Conservation (phyloP, 2,113 vertebrate genomes). For the Larimichthys crocea region DNA sequence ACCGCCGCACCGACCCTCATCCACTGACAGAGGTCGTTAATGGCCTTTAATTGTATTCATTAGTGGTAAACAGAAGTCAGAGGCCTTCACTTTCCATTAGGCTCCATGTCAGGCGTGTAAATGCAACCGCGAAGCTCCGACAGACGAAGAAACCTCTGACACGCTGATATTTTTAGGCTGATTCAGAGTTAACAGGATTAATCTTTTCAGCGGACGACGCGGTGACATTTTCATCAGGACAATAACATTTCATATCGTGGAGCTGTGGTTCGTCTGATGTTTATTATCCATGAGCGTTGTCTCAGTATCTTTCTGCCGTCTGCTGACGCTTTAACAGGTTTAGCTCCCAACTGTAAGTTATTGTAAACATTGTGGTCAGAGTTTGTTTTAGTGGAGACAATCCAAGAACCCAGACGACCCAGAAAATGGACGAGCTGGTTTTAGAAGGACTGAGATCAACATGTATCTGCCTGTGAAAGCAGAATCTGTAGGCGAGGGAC, state of each 20-base stretch:
- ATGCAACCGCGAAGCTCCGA: not conserved
- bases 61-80: constrained; percentile 24
- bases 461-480: no score
- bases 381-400: not conserved
- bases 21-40: constrained; percentile 36
- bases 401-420: not conserved
- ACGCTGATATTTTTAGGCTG: not conserved
- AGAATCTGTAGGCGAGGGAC: no score
- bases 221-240: not conserved
- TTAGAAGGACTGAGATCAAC: no score
- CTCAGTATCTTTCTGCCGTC: no score
- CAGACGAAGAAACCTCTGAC: not conserved
- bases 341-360: no score
- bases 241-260: not conserved
- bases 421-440: no score
- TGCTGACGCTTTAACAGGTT: not conserved
- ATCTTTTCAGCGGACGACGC: not conserved
- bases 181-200: constrained; percentile 10
- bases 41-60: constrained; percentile 31
- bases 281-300: no score
- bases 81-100: constrained; percentile 32
- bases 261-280: not conserved
- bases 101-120: not conserved
- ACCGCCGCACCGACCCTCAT: not conserved
- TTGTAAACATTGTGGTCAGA: not conserved